Evolutionary conservation across 53 echinoderm and acorn worm genomes (phyloP).

Genomic region (Astropecten irregularis): DNA sequence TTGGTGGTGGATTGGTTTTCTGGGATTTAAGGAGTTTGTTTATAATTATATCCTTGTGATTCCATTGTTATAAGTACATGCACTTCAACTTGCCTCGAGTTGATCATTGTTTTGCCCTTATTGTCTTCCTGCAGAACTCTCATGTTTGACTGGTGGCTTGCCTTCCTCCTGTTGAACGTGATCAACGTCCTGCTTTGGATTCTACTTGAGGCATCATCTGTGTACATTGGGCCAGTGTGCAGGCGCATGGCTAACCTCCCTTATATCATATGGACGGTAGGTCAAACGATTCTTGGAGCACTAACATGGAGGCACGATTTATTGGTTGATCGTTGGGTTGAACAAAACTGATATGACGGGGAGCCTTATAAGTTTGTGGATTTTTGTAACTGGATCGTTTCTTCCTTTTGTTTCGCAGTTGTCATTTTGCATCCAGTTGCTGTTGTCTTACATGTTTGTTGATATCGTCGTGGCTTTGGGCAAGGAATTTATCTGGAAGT

Average conservation of each 20-base stretch:
- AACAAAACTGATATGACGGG: too few species aligned
- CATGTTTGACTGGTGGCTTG: slow-evolving; percentile 68
- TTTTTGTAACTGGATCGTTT: not conserved
- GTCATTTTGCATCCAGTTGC: slow-evolving; percentile 47
- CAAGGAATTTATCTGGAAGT: slow-evolving; percentile 29
- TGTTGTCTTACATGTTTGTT: slow-evolving; percentile 57
- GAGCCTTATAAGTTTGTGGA: too few species aligned
- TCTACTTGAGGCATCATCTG: slow-evolving; percentile 18
- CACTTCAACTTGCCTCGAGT: too few species aligned
- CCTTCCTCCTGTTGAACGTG: slow-evolving; percentile 33
- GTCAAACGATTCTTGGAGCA: too few species aligned
- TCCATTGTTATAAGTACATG: too few species aligned
- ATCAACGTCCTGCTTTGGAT: slow-evolving; percentile 68
- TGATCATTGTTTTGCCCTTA: too few species aligned
- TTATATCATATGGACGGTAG: slow-evolving; percentile 83
- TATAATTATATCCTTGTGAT: too few species aligned
- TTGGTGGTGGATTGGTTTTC: too few species aligned
- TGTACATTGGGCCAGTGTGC: slow-evolving; percentile 63
- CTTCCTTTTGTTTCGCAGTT: slow-evolving; percentile 4
- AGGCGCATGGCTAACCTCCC: slow-evolving; percentile 81
- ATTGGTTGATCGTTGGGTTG: too few species aligned
- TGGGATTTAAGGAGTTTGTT: too few species aligned
- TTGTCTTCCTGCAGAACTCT: slow-evolving; percentile 58
- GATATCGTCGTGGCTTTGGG: slow-evolving; percentile 37
- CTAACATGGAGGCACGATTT: too few species aligned